phyloP scores from a whole-genome alignment of 2,888 invertebrate species.

The Beris morrisii region DNA sequence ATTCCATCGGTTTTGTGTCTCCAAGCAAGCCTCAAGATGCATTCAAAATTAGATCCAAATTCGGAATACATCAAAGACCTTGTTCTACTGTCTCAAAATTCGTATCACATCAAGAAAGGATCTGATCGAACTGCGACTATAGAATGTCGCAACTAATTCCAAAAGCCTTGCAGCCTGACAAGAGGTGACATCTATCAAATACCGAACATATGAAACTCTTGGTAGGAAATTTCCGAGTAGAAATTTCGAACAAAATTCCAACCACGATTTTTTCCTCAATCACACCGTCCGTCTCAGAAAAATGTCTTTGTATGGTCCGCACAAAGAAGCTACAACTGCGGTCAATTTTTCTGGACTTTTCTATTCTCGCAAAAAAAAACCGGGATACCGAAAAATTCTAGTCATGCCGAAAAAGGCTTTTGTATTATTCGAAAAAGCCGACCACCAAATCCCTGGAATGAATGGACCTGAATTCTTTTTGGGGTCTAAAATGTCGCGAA shows the following conservation, averaged over 20 bases:
- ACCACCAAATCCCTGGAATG: constrained; percentile 14
- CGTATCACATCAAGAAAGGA: too few species aligned
- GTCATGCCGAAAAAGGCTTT: constrained; percentile 3
- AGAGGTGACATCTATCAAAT: constrained; percentile 20
- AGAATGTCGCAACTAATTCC: too few species aligned
- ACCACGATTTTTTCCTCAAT: background rate
- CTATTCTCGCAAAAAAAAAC: background rate
- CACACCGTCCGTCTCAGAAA: background rate
- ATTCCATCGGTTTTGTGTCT: too few species aligned
- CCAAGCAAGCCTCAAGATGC: too few species aligned
- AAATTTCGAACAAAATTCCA: constrained; percentile 4
- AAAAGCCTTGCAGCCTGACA: background rate
- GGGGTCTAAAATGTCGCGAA: constrained; percentile 14
- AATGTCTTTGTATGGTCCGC: background rate
- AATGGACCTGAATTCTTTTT: constrained; percentile 9
- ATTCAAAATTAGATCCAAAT: too few species aligned
- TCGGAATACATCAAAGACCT: too few species aligned
- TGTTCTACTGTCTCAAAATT: too few species aligned
- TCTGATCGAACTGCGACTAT: too few species aligned
- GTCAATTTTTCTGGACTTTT: background rate
- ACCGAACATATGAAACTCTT: background rate
- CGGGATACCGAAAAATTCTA: background rate
- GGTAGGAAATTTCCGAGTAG: background rate
- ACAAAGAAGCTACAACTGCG: background rate
- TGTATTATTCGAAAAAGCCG: constrained; percentile 5